phyloP scores from a whole-genome alignment of 1,140 invertebrate species.

The Trypoxylus dichotomus region DNA sequence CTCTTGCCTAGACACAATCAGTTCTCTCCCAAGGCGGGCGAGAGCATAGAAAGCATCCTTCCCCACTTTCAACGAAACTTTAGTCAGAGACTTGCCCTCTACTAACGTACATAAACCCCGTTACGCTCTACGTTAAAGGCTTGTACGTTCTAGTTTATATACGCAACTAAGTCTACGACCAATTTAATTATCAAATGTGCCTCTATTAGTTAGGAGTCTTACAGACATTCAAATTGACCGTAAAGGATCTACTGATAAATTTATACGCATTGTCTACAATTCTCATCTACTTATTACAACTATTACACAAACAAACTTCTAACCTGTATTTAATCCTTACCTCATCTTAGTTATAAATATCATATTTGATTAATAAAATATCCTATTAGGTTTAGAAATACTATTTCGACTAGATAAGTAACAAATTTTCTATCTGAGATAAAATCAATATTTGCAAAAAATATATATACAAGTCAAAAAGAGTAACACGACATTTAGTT shows the following conservation, averaged over 20 bases:
- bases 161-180: slow-evolving; percentile 28
- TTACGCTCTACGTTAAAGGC: not conserved
- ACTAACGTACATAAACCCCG: not conserved
- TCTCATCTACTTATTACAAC: not conserved
- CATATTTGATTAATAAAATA: too few species aligned
- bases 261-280: slow-evolving; percentile 39
- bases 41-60: not conserved
- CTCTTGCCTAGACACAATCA: slow-evolving; percentile 40
- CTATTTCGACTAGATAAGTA: too few species aligned
- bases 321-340: too few species aligned
- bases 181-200: slow-evolving; percentile 47
- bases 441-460: too few species aligned
- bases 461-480: too few species aligned
- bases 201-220: slow-evolving; percentile 42
- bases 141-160: not conserved
- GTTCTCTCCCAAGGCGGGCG: slow-evolving; percentile 34
- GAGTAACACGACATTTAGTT: too few species aligned
- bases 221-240: slow-evolving; percentile 45
- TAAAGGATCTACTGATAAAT: slow-evolving; percentile 45
- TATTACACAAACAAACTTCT: not conserved
- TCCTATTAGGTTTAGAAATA: too few species aligned
- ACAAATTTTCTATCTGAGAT: too few species aligned
- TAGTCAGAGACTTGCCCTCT: not conserved
- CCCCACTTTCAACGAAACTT: not conserved
- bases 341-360: too few species aligned